phyloP scores from a whole-genome alignment of 2,797 vertebrate genomes.

The Trachurus trachurus region DNA sequence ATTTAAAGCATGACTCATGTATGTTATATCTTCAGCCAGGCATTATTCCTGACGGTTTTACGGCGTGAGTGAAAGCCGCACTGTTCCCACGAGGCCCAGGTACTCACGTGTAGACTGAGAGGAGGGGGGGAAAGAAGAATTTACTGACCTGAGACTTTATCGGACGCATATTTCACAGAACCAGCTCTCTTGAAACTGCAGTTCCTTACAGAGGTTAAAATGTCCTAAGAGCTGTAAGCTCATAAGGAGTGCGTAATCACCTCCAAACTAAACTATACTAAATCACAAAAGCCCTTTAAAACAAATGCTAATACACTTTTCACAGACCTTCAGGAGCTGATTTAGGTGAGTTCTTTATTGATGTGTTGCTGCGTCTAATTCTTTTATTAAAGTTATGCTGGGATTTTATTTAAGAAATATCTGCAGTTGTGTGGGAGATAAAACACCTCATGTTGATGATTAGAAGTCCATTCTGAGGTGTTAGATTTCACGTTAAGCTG shows the following conservation, averaged over 20 bases:
- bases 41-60: slow-evolving; percentile 70
- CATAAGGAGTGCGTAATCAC: slow-evolving; percentile 50
- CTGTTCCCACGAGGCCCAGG: slow-evolving; percentile 60
- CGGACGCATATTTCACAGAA: slow-evolving; percentile 58
- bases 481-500: neutral
- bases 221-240: slow-evolving; percentile 45
- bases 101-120: slow-evolving; percentile 42
- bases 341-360: neutral
- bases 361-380: neutral
- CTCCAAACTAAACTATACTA: slow-evolving; percentile 45
- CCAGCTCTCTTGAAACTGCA: neutral
- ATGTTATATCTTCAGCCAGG: slow-evolving; percentile 59
- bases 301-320: slow-evolving; percentile 17
- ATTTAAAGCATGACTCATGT: slow-evolving; percentile 68
- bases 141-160: slow-evolving; percentile 60
- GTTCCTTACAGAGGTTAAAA: slow-evolving; percentile 54
- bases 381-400: neutral
- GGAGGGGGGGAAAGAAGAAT: neutral
- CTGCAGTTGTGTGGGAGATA: neutral
- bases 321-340: slow-evolving; percentile 1
- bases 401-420: neutral
- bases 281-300: slow-evolving; percentile 1
- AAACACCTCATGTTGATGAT: neutral
- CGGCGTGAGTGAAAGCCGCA: slow-evolving; percentile 61
- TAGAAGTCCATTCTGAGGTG: neutral